Base-by-base conservation (phyloP, 2,113 vertebrate species). In the Melanostigma gelatinosum region DNA sequence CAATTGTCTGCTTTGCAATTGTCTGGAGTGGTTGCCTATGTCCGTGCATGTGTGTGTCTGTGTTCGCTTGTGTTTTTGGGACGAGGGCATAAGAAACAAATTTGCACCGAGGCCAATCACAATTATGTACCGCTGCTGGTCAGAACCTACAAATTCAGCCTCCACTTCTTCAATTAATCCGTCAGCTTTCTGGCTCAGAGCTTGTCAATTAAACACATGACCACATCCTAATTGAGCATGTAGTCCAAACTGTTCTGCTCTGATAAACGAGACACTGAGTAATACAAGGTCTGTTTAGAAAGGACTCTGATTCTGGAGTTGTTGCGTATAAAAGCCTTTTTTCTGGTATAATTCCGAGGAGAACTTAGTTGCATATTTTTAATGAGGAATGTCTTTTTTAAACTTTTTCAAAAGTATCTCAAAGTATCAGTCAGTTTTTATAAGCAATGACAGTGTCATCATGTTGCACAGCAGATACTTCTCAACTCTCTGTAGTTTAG, bases 201-300 rank as follows among this genome's bases (percentile, higher is more conserved):
- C 64, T 57, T 8, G 69, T 86, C 81, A 85, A 44, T 87, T 75
- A 80, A 83, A 83, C 85, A 83, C 79, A 87, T 83, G 75, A 74
- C 69, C 89, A 83, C 77, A 55, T 91, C 85, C 79, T 89, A 82
- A 85, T 73, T 69, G 75, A 81, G 85, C 83, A 75, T 60, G 58
- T 34, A 65, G 54, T 77, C 78, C 54, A 86, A 76, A 87, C 44
- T 46, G 79, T 62, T 90, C 84, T 91, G 88, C 82, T 87, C 87
- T 85, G 83, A 91, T 91, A 88, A 93, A 92, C 88, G 84, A 89
- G 86, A 87, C 42, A 46, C 81, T 87, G 84, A 91, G 84, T 86
- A 87, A 93, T 62, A 73, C 82, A 70, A 62, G 18, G 67, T 87
- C 88, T 91, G 87, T 80, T 90, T 92, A 86, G 83, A 90, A 92